Conservation (phyloP, 1,140 invertebrate genomes). For the Bicyclus anynana region DNA sequence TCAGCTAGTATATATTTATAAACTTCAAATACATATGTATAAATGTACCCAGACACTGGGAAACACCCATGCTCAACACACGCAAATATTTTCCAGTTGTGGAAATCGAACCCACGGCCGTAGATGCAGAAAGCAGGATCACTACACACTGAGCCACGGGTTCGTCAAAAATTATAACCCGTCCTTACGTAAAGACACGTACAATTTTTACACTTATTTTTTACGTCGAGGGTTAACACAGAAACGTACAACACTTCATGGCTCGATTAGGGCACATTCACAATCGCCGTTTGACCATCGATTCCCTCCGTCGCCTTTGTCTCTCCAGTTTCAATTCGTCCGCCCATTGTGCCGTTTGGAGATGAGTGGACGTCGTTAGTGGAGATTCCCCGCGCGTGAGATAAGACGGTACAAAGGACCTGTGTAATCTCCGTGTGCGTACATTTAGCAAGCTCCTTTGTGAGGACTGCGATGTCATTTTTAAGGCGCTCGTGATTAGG, state of each 20-base stretch:
- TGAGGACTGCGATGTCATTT: slow-evolving; percentile 32
- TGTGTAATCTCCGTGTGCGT: slow-evolving; percentile 49
- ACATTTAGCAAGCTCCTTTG: slow-evolving; percentile 41
- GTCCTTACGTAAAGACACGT: too few relatives aligned
- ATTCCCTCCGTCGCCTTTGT: slow-evolving; percentile 56
- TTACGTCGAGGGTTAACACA: too few relatives aligned
- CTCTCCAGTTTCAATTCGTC: slow-evolving; percentile 68
- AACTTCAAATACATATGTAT: too few relatives aligned
- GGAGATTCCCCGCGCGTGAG: slow-evolving; percentile 49
- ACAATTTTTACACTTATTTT: too few relatives aligned
- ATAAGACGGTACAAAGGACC: slow-evolving; percentile 60
- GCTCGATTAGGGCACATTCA: slow-evolving; percentile 44
- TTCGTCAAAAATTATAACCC: too few relatives aligned
- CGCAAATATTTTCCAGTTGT: too few relatives aligned
- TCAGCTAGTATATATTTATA: too few relatives aligned
- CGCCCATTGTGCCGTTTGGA: slow-evolving; percentile 55
- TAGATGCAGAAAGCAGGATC: too few relatives aligned
- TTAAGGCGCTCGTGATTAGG: slow-evolving; percentile 23
- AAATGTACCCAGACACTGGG: too few relatives aligned
- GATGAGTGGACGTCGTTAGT: slow-evolving; percentile 71
- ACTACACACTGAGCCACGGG: too few relatives aligned
- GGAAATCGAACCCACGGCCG: too few relatives aligned
- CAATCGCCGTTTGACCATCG: slow-evolving; percentile 51
- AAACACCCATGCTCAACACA: too few relatives aligned
- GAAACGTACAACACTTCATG: not conserved